Conservation (phyloP, 2,797 vertebrate genomes). For the Tolypeutes matacus region DNA sequence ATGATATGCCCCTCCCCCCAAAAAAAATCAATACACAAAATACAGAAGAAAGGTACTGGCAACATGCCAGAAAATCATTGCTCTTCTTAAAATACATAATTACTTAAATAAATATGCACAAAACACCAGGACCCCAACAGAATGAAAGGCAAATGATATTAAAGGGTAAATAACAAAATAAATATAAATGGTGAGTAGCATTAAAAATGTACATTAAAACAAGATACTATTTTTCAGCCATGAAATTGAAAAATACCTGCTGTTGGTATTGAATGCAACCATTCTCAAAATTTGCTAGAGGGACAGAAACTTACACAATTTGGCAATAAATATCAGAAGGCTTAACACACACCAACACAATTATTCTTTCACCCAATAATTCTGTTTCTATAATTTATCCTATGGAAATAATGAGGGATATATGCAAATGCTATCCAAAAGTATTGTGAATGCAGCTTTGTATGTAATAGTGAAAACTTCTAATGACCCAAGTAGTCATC, state of each 20-base stretch:
- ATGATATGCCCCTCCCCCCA: background rate
- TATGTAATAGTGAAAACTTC: slow-evolving; percentile 32
- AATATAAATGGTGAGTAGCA: background rate
- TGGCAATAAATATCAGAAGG: slow-evolving; percentile 18
- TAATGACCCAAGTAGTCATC: slow-evolving; percentile 14
- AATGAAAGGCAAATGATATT: background rate
- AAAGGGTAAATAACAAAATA: slow-evolving; percentile 16
- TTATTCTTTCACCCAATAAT: background rate
- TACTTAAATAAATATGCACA: slow-evolving; percentile 1
- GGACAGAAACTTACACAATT: slow-evolving; percentile 5
- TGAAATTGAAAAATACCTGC: background rate
- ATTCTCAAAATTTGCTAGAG: background rate
- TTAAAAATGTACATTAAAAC: slow-evolving; percentile 5
- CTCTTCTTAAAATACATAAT: background rate
- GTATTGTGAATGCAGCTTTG: background rate
- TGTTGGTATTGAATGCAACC: background rate
- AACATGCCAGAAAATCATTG: background rate
- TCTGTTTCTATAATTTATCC: background rate
- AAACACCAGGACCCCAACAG: background rate
- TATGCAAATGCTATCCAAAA: background rate
- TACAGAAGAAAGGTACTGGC: background rate
- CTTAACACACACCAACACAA: background rate
- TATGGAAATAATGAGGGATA: slow-evolving; percentile 4
- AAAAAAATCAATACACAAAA: background rate
- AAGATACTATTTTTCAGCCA: background rate